Evolutionary conservation across 2,888 invertebrate genomes (phyloP), one percentile per base, ranked within the genome.

Genomic region (Apodemia duryi): DNA sequence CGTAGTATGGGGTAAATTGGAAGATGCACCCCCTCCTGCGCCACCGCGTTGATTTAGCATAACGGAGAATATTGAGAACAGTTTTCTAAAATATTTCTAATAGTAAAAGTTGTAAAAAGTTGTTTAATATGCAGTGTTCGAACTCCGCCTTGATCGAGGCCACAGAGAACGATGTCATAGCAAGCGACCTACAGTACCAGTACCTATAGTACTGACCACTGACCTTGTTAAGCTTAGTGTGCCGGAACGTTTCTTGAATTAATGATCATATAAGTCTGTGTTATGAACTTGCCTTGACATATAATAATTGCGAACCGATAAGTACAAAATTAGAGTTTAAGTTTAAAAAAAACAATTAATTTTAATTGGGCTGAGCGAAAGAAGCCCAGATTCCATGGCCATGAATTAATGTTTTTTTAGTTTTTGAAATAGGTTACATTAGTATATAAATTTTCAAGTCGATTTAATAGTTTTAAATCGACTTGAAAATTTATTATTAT

Each of bases 1-100:
- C 88, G 97, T 97, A 63, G 97, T 97, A 57, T 97, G 97, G 97
- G 94, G 97, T 70, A 97, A 97, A 85, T 86, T 97, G 65, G 97
- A 97, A 85, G 97, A 97, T 75, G 96, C 94, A 61, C 96, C 96
- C n/a, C 94, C 95, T 61, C 90, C 87, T 69, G 89, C 89, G 1
- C 89, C 91, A 0, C 91, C 90, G 11, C 90, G 90, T 74, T 84
- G 71, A 73, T 65, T 32, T 6, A 64, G 43, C 28, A 49, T 13
- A 38, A 11, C 28, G 38, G n/a, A 63, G 46, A 66, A 64, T 32
- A 29, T 57, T 29, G 32, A 6, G 13, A 28, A 32, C 32, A 6
- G 11, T 13, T 57, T 32, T 57, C 29, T 29, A 10, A 29, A 29
- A 54, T 54, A 29, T 32, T 11, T 54, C 54, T 54, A 57, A 32